These are phyloP conservation scores for Chaetodon auriga DNA, from an alignment of 2,113 vertebrate species.

Conservation along the genomic window DNA sequence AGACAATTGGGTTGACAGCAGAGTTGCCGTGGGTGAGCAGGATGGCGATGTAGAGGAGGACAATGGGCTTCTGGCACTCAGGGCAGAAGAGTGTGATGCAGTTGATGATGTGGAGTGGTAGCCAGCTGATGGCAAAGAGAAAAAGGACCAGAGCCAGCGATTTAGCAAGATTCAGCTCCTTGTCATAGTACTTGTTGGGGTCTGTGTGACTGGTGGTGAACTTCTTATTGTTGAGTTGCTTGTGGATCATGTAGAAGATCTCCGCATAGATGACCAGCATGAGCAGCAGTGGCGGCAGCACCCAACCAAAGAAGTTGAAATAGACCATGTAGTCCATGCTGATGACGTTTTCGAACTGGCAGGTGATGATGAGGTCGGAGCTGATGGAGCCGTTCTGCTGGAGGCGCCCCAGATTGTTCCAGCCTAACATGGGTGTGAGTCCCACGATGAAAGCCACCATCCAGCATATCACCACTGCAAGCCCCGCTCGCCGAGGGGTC, in stretches of 20 bases:
- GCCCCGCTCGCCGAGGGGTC: constrained; percentile 87
- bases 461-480: constrained; percentile 94
- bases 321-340: constrained; percentile 99
- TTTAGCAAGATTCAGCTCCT: constrained; percentile 97
- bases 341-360: constrained; percentile 96
- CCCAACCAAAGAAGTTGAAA: constrained; percentile 98
- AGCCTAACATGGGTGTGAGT: constrained; percentile 95
- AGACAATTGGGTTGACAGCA: constrained; percentile 97
- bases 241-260: constrained; percentile 98
- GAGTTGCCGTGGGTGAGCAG: constrained; percentile 97
- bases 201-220: constrained; percentile 87
- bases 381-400: constrained; percentile 82
- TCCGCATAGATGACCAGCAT: constrained; percentile 96
- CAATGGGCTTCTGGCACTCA: constrained; percentile 84
- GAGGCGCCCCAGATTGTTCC: constrained; percentile 91
- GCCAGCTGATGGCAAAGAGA: constrained; percentile 95
- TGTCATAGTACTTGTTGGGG: constrained; percentile 95
- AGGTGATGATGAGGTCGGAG: constrained; percentile 86
- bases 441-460: constrained; percentile 92
- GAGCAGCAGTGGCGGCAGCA: constrained; percentile 93
- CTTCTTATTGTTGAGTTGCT: constrained; percentile 96
- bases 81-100: constrained; percentile 95
- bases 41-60: constrained; percentile 91
- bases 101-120: constrained; percentile 95
- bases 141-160: constrained; percentile 95